Conservation (phyloP, 2,113 vertebrate genomes). For the pig (Sus scrofa) region DNA sequence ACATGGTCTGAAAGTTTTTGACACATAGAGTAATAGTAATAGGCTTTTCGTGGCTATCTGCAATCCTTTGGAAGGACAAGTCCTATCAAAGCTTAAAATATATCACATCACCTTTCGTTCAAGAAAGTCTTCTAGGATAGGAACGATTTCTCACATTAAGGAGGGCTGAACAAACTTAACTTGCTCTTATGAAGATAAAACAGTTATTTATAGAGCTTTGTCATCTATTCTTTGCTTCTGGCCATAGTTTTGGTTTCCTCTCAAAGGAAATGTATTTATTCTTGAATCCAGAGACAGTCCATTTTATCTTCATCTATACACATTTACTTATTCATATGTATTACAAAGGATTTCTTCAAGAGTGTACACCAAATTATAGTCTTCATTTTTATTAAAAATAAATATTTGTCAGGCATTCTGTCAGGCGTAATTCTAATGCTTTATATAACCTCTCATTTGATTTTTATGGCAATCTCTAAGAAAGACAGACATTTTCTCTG, state of each 20-base stretch:
- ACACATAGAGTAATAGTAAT: background rate
- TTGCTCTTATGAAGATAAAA: background rate
- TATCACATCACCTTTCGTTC: background rate
- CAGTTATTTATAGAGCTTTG: background rate
- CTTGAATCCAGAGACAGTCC: background rate
- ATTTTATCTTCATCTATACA: background rate
- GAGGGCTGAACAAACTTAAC: background rate
- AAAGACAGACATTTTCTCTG: background rate
- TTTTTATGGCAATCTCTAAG: background rate
- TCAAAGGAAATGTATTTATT: background rate
- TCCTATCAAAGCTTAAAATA: background rate
- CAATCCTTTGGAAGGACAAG: background rate
- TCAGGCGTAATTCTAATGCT: background rate
- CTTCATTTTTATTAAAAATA: constrained; percentile 48
- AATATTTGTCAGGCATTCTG: background rate
- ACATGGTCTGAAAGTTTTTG: background rate
- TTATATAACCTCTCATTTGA: background rate
- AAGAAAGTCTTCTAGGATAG: background rate
- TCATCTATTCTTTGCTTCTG: constrained; percentile 5
- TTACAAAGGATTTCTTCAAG: background rate
- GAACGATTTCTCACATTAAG: background rate
- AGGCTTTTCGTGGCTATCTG: background rate
- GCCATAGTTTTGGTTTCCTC: constrained; percentile 13
- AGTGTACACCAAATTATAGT: background rate
- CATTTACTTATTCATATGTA: background rate